Evolutionary conservation across 1,140 invertebrate genomes (phyloP).

Genomic region (Temnothorax curvispinosus): DNA sequence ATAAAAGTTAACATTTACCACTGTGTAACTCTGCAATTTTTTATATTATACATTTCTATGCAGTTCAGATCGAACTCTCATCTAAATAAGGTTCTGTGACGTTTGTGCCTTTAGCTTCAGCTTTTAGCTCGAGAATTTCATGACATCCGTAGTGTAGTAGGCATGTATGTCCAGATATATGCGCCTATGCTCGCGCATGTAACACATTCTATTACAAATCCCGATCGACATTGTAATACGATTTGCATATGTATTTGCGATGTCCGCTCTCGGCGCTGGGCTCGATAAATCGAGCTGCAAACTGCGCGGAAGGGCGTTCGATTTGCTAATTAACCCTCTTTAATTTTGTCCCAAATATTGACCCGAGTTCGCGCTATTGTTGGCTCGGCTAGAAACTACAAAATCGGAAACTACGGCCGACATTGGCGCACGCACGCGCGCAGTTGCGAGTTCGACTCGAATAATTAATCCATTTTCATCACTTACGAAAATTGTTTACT

Average conservation of each 20-base stretch:
- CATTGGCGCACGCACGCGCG: background rate
- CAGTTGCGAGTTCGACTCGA: slow-evolving; percentile 8
- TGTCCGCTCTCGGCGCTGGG: background rate
- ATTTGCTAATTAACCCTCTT: slow-evolving; percentile 75
- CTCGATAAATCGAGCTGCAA: slow-evolving; percentile 66
- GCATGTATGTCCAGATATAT: background rate
- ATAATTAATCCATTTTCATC: slow-evolving; percentile 54
- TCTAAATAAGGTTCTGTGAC: background rate
- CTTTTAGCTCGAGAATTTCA: background rate
- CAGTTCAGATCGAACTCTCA: background rate
- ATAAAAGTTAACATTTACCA: background rate
- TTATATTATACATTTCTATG: background rate
- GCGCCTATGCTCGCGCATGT: slow-evolving; percentile 61
- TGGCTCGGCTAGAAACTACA: slow-evolving; percentile 39
- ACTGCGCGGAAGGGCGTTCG: slow-evolving; percentile 61
- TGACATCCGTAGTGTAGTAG: background rate
- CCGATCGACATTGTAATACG: slow-evolving; percentile 43
- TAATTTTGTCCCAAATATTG: slow-evolving; percentile 74
- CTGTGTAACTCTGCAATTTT: background rate
- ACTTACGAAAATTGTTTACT: slow-evolving; percentile 44
- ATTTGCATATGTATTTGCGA: slow-evolving; percentile 65
- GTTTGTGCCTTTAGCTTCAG: background rate
- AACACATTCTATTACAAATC: slow-evolving; percentile 68
- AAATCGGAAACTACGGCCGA: slow-evolving; percentile 27
- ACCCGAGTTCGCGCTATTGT: slow-evolving; percentile 60